Conservation (phyloP, 23 tunicate genomes). For the Ciona savignyi region DNA sequence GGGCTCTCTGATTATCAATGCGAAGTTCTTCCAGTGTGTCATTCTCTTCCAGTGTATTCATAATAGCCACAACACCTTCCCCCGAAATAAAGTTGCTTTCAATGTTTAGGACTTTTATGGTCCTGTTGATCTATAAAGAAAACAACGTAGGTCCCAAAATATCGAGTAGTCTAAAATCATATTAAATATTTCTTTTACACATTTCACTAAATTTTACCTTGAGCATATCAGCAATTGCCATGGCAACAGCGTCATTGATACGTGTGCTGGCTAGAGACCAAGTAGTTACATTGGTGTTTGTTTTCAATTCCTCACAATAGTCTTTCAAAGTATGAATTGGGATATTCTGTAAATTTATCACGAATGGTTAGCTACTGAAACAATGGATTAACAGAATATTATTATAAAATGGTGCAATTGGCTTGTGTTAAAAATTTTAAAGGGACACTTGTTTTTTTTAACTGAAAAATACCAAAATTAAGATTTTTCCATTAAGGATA, state of each 20-base stretch:
- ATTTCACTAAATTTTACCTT: too few relatives aligned
- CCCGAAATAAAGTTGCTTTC: conserved; percentile 84
- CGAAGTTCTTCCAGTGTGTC: conserved; percentile 64
- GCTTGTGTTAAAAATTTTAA: too few relatives aligned
- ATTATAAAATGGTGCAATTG: too few relatives aligned
- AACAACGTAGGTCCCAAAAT: too few relatives aligned
- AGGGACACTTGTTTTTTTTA: too few relatives aligned
- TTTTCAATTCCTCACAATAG: conserved; percentile 70
- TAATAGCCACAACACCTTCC: conserved; percentile 64
- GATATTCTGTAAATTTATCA: too few relatives aligned
- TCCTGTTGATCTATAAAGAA: conserved; percentile 55
- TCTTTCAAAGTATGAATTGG: conserved; percentile 81
- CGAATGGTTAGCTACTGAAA: too few relatives aligned
- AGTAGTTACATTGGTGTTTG: conserved; percentile 47
- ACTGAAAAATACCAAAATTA: too few relatives aligned
- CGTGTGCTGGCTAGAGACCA: conserved; percentile 73
- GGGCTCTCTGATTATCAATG: conserved; percentile 86
- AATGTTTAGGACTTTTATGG: conserved; percentile 63
- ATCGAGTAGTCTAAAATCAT: too few relatives aligned
- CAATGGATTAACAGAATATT: too few relatives aligned
- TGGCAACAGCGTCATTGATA: conserved; percentile 61
- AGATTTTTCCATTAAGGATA: too few relatives aligned
- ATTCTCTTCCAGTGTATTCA: conserved; percentile 50
- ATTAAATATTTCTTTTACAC: too few relatives aligned
- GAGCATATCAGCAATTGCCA: conserved; percentile 64